Evolutionary conservation across 2,888 invertebrate species (phyloP), one percentile per base, ranked within the genome.

Genomic region (Drosophila falleni): DNA sequence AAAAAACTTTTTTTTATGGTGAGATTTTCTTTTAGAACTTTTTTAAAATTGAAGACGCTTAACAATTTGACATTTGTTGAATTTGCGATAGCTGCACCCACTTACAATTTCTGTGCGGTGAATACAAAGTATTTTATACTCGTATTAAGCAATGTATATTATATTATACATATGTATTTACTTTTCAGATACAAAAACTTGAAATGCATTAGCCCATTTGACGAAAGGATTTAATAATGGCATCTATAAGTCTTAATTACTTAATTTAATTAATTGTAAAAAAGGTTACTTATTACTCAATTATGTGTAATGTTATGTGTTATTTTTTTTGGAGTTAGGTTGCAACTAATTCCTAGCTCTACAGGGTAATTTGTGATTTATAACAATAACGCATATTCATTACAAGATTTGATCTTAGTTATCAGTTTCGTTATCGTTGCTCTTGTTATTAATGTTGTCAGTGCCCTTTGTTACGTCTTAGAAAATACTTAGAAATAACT

Each of bases 61-160:
- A 61, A 62, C 63, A 62, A 62, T 62, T 70, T 56, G 55, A 55
- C 49, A 62, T 56, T 71, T 71, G 60, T 19, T 50, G 71, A 15
- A 42, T 53, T 31, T 49, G 31, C 9, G 16, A 29, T 19, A 15
- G 16, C 0, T n/a, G 0, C n/a, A 46, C 15, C 23, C 26, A 39
- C 29, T 5, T 13, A 13, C 35, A 35, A 13, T 35, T 13, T 35
- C 5, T 11, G 13, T 35, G 35, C 35, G 1, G 5, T 35, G 13
- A 0, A 16, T 16, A 29, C 26, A 29, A 29, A 4, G 29, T 29
- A 29, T 29, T 29, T 29, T 29, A 29, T 29, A 29, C 29, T 3
- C 23, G 23, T 3, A 23, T 23, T 23, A 23, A 23, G 23, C 23
- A 23, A 41, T 10, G 3, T 9, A 16, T 16, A n/a, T n/a, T n/a